Evolutionary conservation across 2,113 vertebrate species (phyloP).

Genomic region (Dissostichus mawsoni): DNA sequence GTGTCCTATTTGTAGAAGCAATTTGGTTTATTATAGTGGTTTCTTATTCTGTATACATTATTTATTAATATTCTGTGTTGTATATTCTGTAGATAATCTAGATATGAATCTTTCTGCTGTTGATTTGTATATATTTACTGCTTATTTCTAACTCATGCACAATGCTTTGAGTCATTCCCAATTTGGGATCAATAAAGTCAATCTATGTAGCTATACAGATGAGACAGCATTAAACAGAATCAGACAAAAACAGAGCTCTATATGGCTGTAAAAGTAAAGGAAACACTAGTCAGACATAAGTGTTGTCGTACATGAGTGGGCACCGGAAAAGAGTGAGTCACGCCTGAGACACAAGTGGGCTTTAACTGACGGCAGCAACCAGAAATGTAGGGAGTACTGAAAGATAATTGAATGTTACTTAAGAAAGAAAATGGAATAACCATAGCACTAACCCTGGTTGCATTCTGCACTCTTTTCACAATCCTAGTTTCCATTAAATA

Average conservation of each 20-base stretch:
- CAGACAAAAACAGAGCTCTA: not conserved
- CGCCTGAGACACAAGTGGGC: conserved; percentile 18
- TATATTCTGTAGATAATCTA: no score
- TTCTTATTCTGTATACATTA: no score
- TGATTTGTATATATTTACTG: no score
- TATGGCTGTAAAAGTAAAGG: not conserved
- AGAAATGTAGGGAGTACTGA: conserved; percentile 22
- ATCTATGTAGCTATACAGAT: no score
- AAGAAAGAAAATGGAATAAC: not conserved
- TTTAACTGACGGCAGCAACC: conserved; percentile 10
- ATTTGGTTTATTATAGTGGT: no score
- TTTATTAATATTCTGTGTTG: no score
- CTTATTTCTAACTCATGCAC: no score
- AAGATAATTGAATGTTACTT: not conserved
- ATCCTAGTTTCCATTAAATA: not conserved
- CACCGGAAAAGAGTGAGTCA: conserved; percentile 59
- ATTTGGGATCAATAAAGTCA: no score
- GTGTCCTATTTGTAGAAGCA: no score
- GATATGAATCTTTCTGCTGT: no score
- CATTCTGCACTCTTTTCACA: not conserved
- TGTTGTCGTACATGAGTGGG: conserved; percentile 46
- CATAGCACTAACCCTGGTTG: not conserved
- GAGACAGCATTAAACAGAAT: not conserved
- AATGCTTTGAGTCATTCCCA: no score
- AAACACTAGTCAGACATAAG: not conserved